Evolutionary conservation across 2,113 vertebrate species (phyloP).

Genomic region (Antennarius striatus): DNA sequence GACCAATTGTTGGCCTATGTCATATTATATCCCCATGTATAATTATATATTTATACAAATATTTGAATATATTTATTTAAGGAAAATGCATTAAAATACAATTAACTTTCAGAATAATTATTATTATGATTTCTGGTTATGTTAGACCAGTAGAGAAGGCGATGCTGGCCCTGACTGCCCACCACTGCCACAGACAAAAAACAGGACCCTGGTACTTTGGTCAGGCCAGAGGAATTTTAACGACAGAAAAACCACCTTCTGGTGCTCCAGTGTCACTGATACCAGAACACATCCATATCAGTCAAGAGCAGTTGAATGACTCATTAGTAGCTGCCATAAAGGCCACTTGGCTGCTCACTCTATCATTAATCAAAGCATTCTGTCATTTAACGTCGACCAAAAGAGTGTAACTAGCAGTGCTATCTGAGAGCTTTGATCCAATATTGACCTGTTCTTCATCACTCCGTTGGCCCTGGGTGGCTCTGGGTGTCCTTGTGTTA

Average conservation of each 20-base stretch:
- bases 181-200: background rate
- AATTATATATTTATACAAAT: too few relatives aligned
- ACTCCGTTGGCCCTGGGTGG: slow-evolving; percentile 32
- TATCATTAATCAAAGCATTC: slow-evolving; percentile 65
- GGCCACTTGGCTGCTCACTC: slow-evolving; percentile 37
- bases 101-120: too few relatives aligned
- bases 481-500: slow-evolving; percentile 24
- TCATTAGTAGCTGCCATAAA: slow-evolving; percentile 63
- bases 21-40: too few relatives aligned
- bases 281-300: slow-evolving; percentile 52
- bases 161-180: too few relatives aligned
- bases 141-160: too few relatives aligned
- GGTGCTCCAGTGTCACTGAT: slow-evolving; percentile 26
- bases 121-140: too few relatives aligned
- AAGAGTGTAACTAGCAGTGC: slow-evolving; percentile 41
- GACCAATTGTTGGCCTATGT: too few relatives aligned
- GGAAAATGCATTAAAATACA: too few relatives aligned
- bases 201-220: background rate
- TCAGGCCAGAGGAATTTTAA: slow-evolving; percentile 40
- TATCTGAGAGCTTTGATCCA: slow-evolving; percentile 67
- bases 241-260: slow-evolving; percentile 13
- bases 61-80: too few relatives aligned
- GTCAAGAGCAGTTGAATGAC: slow-evolving; percentile 36
- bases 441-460: slow-evolving; percentile 47
- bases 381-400: slow-evolving; percentile 41